A percentile compares a stretch with the other conserved stretches of the same genome.
Evolutionary conservation across 2,888 invertebrate species (phyloP).

Genomic region (Macrophya annulata): DNA sequence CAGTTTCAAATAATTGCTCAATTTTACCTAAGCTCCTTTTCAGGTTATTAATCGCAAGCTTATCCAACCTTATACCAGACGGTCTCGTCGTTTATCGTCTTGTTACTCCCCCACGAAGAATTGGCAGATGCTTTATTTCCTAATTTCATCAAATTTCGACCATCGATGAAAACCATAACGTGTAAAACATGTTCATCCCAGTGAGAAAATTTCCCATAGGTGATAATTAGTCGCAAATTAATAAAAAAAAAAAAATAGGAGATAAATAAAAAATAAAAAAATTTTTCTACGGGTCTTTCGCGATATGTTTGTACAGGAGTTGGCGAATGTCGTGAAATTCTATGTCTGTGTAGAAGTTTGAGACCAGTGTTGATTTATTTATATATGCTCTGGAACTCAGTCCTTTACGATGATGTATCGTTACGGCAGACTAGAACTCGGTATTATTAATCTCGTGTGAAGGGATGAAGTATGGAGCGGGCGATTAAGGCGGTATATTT

Average conservation of each 20-base stretch:
- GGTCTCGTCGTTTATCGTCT: conserved; percentile 10
- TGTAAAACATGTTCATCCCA: neutral
- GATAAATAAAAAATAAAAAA: neutral
- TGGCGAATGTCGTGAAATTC: neutral
- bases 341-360: neutral
- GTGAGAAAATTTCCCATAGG: neutral
- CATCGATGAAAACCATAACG: neutral
- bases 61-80: conserved; percentile 13
- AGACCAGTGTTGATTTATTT: conserved; percentile 34
- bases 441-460: conserved; percentile 35
- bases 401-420: conserved; percentile 37
- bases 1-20: conserved; percentile 36
- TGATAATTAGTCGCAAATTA: neutral
- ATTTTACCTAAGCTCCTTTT: conserved; percentile 6
- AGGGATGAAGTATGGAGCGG: conserved; percentile 32
- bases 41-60: conserved; percentile 24
- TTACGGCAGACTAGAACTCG: conserved; percentile 18
- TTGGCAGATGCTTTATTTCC: neutral
- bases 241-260: neutral
- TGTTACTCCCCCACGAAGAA: neutral
- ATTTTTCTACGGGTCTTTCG: neutral
- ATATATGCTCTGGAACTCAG: conserved; percentile 27
- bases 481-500: conserved; percentile 36
- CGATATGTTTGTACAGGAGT: neutral
- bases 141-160: conserved; percentile 1